phyloP scores from a whole-genome alignment of 2,797 vertebrate species.

The Ctenochaetus hawaiiensis region DNA sequence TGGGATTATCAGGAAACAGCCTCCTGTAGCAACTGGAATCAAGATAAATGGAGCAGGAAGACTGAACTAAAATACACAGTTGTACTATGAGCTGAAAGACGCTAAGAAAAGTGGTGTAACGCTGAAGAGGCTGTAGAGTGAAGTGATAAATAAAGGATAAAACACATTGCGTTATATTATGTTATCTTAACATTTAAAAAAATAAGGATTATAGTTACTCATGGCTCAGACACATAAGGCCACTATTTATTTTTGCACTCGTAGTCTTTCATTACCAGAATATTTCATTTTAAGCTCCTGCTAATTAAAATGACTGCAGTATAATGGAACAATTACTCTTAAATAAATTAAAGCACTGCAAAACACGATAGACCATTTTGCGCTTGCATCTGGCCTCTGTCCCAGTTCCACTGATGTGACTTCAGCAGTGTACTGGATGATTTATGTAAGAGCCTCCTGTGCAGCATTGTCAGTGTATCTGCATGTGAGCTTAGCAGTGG shows the following conservation, averaged over 20 bases:
- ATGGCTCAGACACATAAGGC: neutral
- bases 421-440: conserved; percentile 11
- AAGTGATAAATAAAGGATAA: neutral
- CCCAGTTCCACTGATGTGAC: conserved; percentile 17
- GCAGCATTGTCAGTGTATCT: neutral
- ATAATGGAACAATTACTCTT: conserved; percentile 10
- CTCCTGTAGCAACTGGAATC: no score
- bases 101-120: neutral
- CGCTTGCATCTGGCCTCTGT: conserved; percentile 12
- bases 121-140: neutral
- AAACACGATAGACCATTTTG: conserved; percentile 10
- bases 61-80: neutral
- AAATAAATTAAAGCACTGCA: neutral
- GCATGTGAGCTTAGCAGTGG: neutral
- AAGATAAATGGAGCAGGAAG: neutral
- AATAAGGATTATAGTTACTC: neutral
- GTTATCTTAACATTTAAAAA: neutral
- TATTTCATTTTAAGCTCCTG: conserved; percentile 6
- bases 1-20: neutral
- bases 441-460: conserved; percentile 2
- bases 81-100: neutral
- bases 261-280: neutral
- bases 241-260: neutral
- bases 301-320: neutral
- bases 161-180: no score